Evolutionary conservation across 1,140 invertebrate genomes (phyloP).

Genomic region (Cryptotermes secundus): DNA sequence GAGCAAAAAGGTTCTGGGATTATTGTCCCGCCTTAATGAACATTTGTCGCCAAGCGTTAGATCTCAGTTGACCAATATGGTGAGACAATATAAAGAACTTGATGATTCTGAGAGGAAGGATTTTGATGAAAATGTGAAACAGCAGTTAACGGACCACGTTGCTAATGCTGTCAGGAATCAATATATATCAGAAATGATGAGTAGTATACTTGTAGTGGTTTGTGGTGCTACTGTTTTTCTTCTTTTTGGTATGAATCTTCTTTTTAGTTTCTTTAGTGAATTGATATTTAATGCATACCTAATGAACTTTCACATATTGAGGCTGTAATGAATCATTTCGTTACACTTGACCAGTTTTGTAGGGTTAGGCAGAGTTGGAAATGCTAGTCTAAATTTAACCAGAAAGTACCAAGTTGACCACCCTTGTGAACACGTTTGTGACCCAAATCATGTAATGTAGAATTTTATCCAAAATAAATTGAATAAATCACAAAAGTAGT

Average conservation of each 20-base stretch:
- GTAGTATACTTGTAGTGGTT: not conserved
- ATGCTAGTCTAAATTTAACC: too few species aligned
- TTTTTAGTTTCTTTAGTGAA: not conserved
- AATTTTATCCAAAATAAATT: too few species aligned
- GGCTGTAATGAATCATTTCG: too few species aligned
- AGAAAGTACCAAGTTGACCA: too few species aligned
- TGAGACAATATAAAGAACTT: slow-evolving; percentile 47
- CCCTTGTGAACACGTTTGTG: too few species aligned
- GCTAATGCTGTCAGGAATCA: not conserved
- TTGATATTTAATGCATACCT: too few species aligned
- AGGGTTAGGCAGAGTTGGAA: too few species aligned
- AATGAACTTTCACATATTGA: too few species aligned
- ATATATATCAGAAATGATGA: not conserved
- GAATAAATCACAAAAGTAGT: too few species aligned
- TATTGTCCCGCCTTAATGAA: not conserved
- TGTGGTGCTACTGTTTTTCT: not conserved
- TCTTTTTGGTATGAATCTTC: not conserved
- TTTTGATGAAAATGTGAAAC: slow-evolving; percentile 45
- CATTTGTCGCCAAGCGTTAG: not conserved
- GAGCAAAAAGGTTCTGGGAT: not conserved
- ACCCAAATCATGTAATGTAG: too few species aligned
- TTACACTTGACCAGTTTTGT: too few species aligned
- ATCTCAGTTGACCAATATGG: slow-evolving; percentile 40
- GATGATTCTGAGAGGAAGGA: slow-evolving; percentile 44
- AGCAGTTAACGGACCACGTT: slow-evolving; percentile 32